Base-by-base conservation (phyloP, 2,113 vertebrate species). In the Phrynocephalus versicolor region DNA sequence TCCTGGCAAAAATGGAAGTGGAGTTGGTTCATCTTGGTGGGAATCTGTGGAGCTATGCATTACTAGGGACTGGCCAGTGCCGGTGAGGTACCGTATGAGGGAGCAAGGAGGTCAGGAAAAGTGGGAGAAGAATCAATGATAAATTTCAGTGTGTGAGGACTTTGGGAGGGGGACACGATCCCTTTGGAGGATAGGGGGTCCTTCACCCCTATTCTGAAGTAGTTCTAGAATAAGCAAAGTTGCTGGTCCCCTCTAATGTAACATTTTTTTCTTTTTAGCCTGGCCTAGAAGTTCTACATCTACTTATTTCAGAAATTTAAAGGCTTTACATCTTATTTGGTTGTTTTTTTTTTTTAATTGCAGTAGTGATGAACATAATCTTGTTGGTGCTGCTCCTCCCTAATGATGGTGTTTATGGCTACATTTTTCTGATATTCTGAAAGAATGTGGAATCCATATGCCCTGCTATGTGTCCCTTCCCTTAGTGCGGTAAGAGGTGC, bases 271-370 rank as follows among this genome's bases (percentile, higher is more conserved):
- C 3, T 80, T 65, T 27, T 13, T 80, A 25, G 60, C 62, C 21
- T 79, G n/a, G n/a, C n/a, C n/a, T 23, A 62, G 6, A 62, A 12
- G 6, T 27, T 77, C 5, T 35, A 19, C 30, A 60, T 60, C 2
- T 15, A 75, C n/a, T 55, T 76, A 14, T 55, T 55, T 15, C 30
- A 19, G 2, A 57, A 33, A 15, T 77, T 57, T 77, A 33, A 57
- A 35, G 57, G 23, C 60, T 60, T 60, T 19, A 39, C 60, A 15
- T 4, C 18, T 8, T 6, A 0, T 76, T 6, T 18, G 18, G 6
- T 30, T 91, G 88, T 75, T 14, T 6, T n/a, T 82, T 88, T 19
- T 55, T 3, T 37, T 21, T 9, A 51, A 87, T 88, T 87, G 87
- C 82, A 33, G 81, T 41, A 4, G 10, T 18, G 4, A 0, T 0